Evolutionary conservation across 1,140 invertebrate species (phyloP).

Genomic region (Aricia agestis): DNA sequence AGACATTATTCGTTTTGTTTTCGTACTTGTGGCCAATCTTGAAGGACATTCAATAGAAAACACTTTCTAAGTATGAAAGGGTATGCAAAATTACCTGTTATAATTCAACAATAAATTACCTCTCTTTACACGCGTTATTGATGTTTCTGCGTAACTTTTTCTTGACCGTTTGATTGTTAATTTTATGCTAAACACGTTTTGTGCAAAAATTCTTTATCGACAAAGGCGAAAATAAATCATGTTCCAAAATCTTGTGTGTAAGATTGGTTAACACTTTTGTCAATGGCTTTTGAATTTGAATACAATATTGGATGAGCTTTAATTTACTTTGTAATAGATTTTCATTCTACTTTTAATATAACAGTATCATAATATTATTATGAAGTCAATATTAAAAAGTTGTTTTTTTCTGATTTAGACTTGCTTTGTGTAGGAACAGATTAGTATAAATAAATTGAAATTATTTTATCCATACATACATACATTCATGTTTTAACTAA

Average conservation of each 20-base stretch:
- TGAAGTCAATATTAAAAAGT: too few relatives aligned
- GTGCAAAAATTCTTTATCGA: background rate
- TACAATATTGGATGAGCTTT: too few relatives aligned
- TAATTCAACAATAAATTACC: constrained; percentile 44
- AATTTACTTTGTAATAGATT: too few relatives aligned
- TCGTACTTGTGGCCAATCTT: constrained; percentile 45
- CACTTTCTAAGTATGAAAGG: constrained; percentile 52
- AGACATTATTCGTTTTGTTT: constrained; percentile 50
- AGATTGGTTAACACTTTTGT: background rate
- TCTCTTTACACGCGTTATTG: constrained; percentile 16
- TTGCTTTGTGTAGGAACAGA: too few relatives aligned
- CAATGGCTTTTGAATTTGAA: too few relatives aligned
- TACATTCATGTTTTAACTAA: too few relatives aligned
- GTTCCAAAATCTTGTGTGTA: background rate
- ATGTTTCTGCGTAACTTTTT: constrained; percentile 13
- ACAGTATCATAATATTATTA: too few relatives aligned
- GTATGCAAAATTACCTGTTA: constrained; percentile 55
- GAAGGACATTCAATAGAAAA: constrained; percentile 63
- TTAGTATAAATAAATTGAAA: too few relatives aligned
- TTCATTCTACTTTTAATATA: too few relatives aligned
- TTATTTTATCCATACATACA: too few relatives aligned
- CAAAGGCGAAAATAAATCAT: background rate
- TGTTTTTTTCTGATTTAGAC: too few relatives aligned
- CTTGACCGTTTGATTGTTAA: constrained; percentile 5
- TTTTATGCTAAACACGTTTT: constrained; percentile 2